A percentile compares a stretch with the other conserved stretches of the same genome.
Conservation (phyloP, 2,797 vertebrate species). For the Darevskia mixta region DNA sequence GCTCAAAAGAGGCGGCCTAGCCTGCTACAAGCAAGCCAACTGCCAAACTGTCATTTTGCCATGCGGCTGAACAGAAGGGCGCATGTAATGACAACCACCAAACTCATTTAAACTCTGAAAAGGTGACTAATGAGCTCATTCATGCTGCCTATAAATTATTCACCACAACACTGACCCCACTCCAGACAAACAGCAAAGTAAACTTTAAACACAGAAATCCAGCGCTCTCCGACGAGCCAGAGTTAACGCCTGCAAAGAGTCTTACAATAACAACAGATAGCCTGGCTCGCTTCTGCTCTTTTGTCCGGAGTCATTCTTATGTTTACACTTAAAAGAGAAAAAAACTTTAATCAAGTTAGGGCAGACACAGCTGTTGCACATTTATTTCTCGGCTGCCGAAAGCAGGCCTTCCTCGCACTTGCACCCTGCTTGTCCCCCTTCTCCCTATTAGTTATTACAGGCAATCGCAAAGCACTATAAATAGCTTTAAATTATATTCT, state of each 20-base stretch:
- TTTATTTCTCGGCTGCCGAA: slow-evolving; percentile 66
- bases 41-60: slow-evolving; percentile 70
- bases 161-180: slow-evolving; percentile 78
- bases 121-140: slow-evolving; percentile 87
- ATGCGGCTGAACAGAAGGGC: slow-evolving; percentile 73
- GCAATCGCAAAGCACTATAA: slow-evolving; percentile 73
- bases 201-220: slow-evolving; percentile 79
- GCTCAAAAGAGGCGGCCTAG: slow-evolving; percentile 66
- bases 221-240: slow-evolving; percentile 24
- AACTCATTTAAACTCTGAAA: slow-evolving; percentile 86
- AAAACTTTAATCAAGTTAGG: slow-evolving; percentile 72
- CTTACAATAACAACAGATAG: slow-evolving; percentile 48
- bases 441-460: slow-evolving; percentile 71
- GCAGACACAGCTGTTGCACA: slow-evolving; percentile 73
- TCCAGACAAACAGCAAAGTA: slow-evolving; percentile 78
- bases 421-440: not conserved
- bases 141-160: slow-evolving; percentile 85
- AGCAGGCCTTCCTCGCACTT: not conserved
- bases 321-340: slow-evolving; percentile 54
- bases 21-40: slow-evolving; percentile 72
- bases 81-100: slow-evolving; percentile 79
- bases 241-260: slow-evolving; percentile 59
- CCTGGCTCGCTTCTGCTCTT: slow-evolving; percentile 46
- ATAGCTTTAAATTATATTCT: slow-evolving; percentile 76
- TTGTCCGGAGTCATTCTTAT: slow-evolving; percentile 57